Percentiles rank a stretch among this genome's conserved stretches.
Conservation (phyloP, 2,888 invertebrate genomes). For the Pammene aurita region DNA sequence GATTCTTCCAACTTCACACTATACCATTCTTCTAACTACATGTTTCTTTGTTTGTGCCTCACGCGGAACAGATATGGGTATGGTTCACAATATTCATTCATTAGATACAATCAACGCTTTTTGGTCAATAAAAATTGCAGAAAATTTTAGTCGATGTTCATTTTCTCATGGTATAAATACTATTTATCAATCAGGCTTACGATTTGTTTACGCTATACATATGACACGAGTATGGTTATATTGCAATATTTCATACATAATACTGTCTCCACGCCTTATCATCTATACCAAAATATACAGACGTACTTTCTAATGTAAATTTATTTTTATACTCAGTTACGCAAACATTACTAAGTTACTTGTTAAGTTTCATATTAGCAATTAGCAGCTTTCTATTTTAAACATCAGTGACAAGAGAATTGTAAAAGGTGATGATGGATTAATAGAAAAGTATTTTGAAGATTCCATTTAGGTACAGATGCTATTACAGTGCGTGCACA, state of each 20-base stretch:
- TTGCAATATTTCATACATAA: not conserved
- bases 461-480: no score
- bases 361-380: no score
- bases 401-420: no score
- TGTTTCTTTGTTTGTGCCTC: constrained; percentile 57
- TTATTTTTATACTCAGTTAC: not conserved
- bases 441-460: no score
- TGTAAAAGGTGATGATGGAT: no score
- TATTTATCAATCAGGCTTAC: not conserved
- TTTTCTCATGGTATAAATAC: not conserved
- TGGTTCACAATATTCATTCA: constrained; percentile 49
- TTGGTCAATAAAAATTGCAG: not conserved
- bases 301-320: not conserved
- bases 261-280: not conserved
- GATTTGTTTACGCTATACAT: not conserved
- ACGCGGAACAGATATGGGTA: constrained; percentile 75
- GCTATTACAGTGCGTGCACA: no score
- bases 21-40: constrained; percentile 27
- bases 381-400: no score
- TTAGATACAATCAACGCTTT: constrained; percentile 23
- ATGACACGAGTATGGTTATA: not conserved
- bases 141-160: not conserved
- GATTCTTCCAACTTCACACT: constrained; percentile 22
- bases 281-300: not conserved
- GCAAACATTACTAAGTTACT: no score